Conservation (phyloP, 92 coral and sea anemone genomes). For the Paramuricea clavata region DNA sequence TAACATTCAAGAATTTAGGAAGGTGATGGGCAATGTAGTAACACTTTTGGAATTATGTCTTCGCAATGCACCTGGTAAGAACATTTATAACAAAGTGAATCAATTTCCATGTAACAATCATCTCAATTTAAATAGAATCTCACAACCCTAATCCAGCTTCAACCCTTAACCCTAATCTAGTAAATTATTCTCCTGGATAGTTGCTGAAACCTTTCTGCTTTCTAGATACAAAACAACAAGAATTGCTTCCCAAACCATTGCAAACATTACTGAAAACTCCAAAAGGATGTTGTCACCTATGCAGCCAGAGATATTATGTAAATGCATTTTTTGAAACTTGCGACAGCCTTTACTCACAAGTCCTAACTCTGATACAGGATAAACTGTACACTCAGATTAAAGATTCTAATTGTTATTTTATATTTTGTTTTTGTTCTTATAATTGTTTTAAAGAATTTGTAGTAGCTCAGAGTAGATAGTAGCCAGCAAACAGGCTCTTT, state of each 20-base stretch:
- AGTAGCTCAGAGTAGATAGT: no score
- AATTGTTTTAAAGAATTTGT: conserved; percentile 19
- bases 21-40: background rate
- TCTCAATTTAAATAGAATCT: no score
- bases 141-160: no score
- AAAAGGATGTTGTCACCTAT: conserved; percentile 70
- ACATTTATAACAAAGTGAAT: background rate
- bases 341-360: conserved; percentile 36
- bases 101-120: background rate
- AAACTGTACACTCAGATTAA: conserved; percentile 39
- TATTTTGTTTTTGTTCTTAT: conserved; percentile 64
- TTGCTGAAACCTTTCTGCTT: no score
- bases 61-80: background rate
- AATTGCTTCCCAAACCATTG: conserved; percentile 56
- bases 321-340: conserved; percentile 56
- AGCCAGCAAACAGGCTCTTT: no score
- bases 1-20: background rate
- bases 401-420: conserved; percentile 36
- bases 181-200: no score
- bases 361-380: conserved; percentile 23
- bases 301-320: conserved; percentile 68
- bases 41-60: conserved; percentile 15
- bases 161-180: no score
- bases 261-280: conserved; percentile 52
- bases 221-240: background rate